Evolutionary conservation across 2,113 vertebrate species (phyloP).

Genomic region (Promerops cafer): DNA sequence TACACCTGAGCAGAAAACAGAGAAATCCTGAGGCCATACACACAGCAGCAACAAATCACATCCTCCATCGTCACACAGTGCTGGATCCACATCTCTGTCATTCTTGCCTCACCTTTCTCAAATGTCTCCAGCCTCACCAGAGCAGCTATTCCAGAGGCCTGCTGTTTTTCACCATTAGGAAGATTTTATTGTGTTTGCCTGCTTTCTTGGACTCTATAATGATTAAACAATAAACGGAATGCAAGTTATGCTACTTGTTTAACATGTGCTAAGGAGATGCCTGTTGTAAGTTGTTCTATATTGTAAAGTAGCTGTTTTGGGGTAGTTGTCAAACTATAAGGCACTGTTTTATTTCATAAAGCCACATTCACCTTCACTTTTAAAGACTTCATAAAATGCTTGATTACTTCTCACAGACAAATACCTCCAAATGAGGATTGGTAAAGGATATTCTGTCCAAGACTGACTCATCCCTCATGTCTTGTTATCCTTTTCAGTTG

Average conservation of each 20-base stretch:
- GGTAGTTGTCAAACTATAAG: neutral
- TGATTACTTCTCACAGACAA: neutral
- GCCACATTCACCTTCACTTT: neutral
- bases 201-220: neutral
- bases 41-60: neutral
- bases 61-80: neutral
- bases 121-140: neutral
- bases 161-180: neutral
- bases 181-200: neutral
- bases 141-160: neutral
- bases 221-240: neutral
- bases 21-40: neutral
- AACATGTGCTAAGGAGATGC: neutral
- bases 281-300: neutral
- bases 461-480: neutral
- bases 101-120: neutral
- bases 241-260: neutral
- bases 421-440: neutral
- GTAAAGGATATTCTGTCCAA: neutral
- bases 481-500: neutral
- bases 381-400: neutral
- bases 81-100: neutral
- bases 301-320: neutral
- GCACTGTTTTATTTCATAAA: neutral
- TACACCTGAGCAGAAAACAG: neutral